Base-by-base conservation (phyloP, 2,113 vertebrate species). In the Phrynosoma blainvillii region DNA sequence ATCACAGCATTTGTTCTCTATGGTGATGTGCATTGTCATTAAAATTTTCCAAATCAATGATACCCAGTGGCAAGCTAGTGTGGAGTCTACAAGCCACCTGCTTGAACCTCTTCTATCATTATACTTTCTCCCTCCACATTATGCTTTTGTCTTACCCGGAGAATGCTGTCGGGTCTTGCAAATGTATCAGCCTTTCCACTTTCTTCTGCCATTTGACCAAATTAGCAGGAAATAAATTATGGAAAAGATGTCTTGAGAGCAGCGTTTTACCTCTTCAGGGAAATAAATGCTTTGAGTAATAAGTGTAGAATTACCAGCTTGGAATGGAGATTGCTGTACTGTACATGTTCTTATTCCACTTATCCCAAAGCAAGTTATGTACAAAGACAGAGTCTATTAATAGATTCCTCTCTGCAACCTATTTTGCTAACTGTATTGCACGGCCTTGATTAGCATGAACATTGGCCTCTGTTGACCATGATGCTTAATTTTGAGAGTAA, bases 401-500 rank as follows among this genome's bases (percentile, higher is more conserved):
- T 86, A 47, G 27, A 65, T 68, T 36, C 76, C 75, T 52, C 86
- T 25, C 75, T 71, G 36, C 59, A 86, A 8, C 91, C 6, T 84
- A 1, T 77, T 77, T 62, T 89, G 89, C 94, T 96, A 93, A 92
- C 85, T 54, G 0, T 54, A 32, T 83, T 95, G 95, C 93, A 95
- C 91, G 93, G 92, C 89, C 73, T 89, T 89, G 20, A 82, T 89
- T 8, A 94, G 95, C 95, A 95, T 94, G 93, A 91, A 21, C 40
- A 84, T 77, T 84, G 68, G 79, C 83, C 89, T 88, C n/a, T 32
- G 20, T 16, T 56, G 77, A 1, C 59, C 52, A 70, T 30, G 86
- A 62, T 4, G 14, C 6, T 0, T 84, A 84, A 68, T 79, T 84
- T 68, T 0, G 65, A 59, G 14, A 54, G 70, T 80, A 80, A 81